Evolutionary conservation across 53 echinoderm and acorn worm genomes (phyloP).

Genomic region (Stichopus horrens): DNA sequence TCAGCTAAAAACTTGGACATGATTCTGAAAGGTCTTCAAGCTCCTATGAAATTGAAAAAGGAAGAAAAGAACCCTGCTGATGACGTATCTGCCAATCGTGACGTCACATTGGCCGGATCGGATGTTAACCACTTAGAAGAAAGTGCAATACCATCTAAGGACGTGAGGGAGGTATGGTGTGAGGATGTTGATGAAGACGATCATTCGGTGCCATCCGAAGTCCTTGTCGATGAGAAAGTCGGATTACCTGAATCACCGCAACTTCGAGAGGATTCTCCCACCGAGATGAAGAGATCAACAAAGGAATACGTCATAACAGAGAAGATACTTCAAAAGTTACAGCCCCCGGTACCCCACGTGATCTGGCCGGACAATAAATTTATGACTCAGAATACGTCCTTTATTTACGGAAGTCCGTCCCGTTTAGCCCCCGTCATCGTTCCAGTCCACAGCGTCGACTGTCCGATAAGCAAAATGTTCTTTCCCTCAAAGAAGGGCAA

Average conservation of each 20-base stretch:
- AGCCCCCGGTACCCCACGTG: conserved; percentile 78
- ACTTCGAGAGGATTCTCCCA: not conserved
- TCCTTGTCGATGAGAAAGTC: not conserved
- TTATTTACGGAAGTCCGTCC: conserved; percentile 86
- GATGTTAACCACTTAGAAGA: not conserved
- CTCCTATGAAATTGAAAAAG: not conserved
- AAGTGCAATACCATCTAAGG: not conserved
- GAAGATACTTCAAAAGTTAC: conserved; percentile 54
- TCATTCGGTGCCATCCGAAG: not conserved
- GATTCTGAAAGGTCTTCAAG: conserved; percentile 20
- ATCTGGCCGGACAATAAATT: conserved; percentile 83
- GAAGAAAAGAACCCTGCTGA: not conserved
- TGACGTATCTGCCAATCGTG: not conserved
- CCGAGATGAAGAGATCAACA: not conserved
- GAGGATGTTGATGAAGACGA: not conserved
- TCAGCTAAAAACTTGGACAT: not conserved
- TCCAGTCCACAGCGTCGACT: conserved; percentile 82
- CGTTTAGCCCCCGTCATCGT: conserved; percentile 74
- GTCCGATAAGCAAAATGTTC: conserved; percentile 77
- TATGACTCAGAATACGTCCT: conserved; percentile 65
- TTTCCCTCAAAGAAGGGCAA: conserved; percentile 61
- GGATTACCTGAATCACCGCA: not conserved
- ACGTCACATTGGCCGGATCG: not conserved
- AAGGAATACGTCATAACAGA: conserved; percentile 49
- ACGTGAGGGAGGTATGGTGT: not conserved